These are phyloP conservation scores for Trilocha varians DNA, from an alignment of 2,888 invertebrate genomes.

Conservation along the genomic window DNA sequence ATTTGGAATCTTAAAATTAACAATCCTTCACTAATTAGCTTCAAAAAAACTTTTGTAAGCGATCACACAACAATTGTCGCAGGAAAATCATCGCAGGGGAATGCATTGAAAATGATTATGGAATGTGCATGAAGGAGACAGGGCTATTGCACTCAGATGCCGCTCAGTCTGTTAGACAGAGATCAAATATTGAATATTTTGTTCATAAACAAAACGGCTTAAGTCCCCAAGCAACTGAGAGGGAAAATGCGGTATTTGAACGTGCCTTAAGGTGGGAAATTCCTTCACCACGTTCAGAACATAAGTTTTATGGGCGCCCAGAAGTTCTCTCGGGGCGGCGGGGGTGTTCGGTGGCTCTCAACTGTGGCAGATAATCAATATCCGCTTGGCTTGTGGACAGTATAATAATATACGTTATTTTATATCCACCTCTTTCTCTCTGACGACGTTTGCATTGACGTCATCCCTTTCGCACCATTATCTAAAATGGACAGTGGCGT, in stretches of 20 bases:
- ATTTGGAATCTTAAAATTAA: no score
- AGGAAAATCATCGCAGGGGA: slow-evolving; percentile 69
- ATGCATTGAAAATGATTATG: slow-evolving; percentile 72
- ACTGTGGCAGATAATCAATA: slow-evolving; percentile 76
- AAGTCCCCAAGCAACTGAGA: slow-evolving; percentile 21
- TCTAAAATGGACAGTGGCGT: slow-evolving; percentile 73
- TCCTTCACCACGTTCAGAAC: slow-evolving; percentile 16
- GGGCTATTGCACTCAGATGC: slow-evolving; percentile 61
- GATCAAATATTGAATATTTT: slow-evolving; percentile 71
- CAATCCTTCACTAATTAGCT: background rate
- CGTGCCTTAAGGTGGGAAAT: slow-evolving; percentile 40
- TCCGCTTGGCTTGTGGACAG: slow-evolving; percentile 75
- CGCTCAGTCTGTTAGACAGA: slow-evolving; percentile 68
- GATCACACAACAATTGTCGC: slow-evolving; percentile 46
- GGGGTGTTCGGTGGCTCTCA: slow-evolving; percentile 64
- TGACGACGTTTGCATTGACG: slow-evolving; percentile 17
- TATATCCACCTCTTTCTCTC: slow-evolving; percentile 48
- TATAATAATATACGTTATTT: slow-evolving; percentile 72
- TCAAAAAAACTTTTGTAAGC: slow-evolving; percentile 20
- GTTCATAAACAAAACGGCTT: slow-evolving; percentile 34
- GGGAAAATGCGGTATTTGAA: slow-evolving; percentile 40
- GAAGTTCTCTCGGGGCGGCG: slow-evolving; percentile 32
- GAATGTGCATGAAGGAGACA: slow-evolving; percentile 63
- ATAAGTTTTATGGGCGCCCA: slow-evolving; percentile 36
- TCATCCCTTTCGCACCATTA: slow-evolving; percentile 59